These are phyloP conservation scores for Halictus rubicundus DNA, from an alignment of 1,140 invertebrate species.

Conservation along the genomic window DNA sequence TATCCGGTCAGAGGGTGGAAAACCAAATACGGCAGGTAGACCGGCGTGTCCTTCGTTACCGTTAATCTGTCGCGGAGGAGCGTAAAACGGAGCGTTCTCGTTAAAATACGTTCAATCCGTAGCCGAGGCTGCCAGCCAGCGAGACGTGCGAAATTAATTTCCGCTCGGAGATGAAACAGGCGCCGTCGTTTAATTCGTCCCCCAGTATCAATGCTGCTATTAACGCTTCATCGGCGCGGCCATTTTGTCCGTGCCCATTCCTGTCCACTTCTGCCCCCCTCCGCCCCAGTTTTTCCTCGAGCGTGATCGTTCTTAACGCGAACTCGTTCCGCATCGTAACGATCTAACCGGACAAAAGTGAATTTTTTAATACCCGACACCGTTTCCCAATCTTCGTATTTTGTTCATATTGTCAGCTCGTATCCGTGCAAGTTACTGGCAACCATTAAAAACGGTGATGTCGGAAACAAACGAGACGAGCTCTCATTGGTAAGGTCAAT, in stretches of 20 bases:
- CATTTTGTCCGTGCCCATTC: constrained; percentile 42
- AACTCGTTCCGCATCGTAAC: background rate
- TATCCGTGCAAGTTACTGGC: no score
- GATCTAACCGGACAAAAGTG: no score
- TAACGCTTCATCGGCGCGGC: constrained; percentile 59
- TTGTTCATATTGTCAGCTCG: no score
- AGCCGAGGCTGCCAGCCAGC: constrained; percentile 44
- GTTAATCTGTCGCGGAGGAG: constrained; percentile 54
- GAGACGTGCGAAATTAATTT: constrained; percentile 64
- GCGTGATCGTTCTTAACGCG: background rate
- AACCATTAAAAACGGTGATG: no score
- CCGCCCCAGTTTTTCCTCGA: background rate
- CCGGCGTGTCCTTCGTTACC: constrained; percentile 18
- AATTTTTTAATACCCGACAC: no score
- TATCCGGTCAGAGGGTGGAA: background rate
- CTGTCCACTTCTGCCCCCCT: constrained; percentile 1
- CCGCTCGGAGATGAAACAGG: constrained; percentile 61
- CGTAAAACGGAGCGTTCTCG: constrained; percentile 57
- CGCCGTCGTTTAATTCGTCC: constrained; percentile 59
- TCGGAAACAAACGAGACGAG: no score
- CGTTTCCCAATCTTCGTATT: no score
- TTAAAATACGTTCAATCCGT: constrained; percentile 60
- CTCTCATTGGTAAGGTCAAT: no score
- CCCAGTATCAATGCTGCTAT: constrained; percentile 57
- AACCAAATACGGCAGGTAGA: background rate